phyloP scores from a whole-genome alignment of 1,140 invertebrate species.

The Zophobas atratus region DNA sequence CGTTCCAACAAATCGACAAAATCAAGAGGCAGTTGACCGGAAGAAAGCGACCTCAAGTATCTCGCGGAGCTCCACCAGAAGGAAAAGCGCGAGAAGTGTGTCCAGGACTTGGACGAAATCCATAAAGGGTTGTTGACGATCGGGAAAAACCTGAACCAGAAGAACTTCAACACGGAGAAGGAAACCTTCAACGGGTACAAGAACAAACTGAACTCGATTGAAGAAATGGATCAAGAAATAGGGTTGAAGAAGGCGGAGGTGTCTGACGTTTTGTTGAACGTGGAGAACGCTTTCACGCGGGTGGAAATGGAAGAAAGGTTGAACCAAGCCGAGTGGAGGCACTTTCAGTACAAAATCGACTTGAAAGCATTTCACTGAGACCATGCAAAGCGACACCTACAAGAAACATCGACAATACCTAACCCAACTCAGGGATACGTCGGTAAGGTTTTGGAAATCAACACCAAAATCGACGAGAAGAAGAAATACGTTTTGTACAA shows the following conservation, averaged over 20 bases:
- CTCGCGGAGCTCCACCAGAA: conserved; percentile 43
- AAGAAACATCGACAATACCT: conserved; percentile 19
- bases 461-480: neutral
- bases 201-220: conserved; percentile 2
- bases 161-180: conserved; percentile 13
- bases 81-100: conserved; percentile 33
- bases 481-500: conserved; percentile 29
- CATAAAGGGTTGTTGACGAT: conserved; percentile 38
- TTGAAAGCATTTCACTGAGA: neutral
- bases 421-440: conserved; percentile 12
- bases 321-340: conserved; percentile 8
- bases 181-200: conserved; percentile 18
- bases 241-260: conserved; percentile 2
- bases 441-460: neutral
- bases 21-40: conserved; percentile 44
- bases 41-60: conserved; percentile 39
- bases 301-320: conserved; percentile 8
- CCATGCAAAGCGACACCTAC: neutral
- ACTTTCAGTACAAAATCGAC: conserved; percentile 1
- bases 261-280: conserved; percentile 3
- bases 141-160: neutral
- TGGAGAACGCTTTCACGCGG: conserved; percentile 4
- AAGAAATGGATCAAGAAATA: conserved; percentile 7
- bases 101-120: conserved; percentile 53
- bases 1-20: conserved; percentile 52